A percentile compares a stretch with the other conserved stretches of the same genome.
phyloP scores from a whole-genome alignment of 1,140 invertebrate species.

The Venturia canescens region DNA sequence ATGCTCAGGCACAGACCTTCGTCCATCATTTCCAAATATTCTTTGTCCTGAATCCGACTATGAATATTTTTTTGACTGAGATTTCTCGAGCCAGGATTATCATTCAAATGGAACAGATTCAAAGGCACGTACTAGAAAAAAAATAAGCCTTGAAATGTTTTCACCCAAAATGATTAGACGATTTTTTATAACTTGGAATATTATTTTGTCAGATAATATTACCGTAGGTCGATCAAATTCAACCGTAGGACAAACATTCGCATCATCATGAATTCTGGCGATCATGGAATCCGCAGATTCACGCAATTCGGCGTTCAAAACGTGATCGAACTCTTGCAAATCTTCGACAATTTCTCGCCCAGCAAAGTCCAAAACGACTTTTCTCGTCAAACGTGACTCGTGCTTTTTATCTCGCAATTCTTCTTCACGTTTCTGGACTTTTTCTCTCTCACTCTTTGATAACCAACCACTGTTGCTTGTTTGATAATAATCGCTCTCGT shows the following conservation, averaged over 20 bases:
- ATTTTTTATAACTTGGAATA: background rate
- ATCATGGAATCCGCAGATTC: conserved; percentile 63
- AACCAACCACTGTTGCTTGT: conserved; percentile 88
- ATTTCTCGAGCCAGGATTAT: conserved; percentile 27
- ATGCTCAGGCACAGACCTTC: conserved; percentile 93
- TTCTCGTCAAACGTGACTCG: conserved; percentile 82
- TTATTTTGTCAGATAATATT: background rate
- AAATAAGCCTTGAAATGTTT: background rate
- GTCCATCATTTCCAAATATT: conserved; percentile 92
- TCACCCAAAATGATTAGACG: too few relatives aligned
- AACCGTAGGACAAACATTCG: conserved; percentile 58
- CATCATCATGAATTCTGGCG: conserved; percentile 17
- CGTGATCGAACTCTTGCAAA: conserved; percentile 61
- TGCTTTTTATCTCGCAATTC: conserved; percentile 84
- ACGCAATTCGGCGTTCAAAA: conserved; percentile 66
- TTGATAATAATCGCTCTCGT: conserved; percentile 95
- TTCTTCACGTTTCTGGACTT: conserved; percentile 84
- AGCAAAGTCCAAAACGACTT: conserved; percentile 91
- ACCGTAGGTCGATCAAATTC: conserved; percentile 64
- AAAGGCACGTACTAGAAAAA: conserved; percentile 59
- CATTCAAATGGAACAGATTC: conserved; percentile 28
- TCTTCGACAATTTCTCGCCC: conserved; percentile 79
- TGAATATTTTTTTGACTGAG: conserved; percentile 48
- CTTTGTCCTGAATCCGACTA: conserved; percentile 87
- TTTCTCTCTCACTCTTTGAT: conserved; percentile 82